Evolutionary conservation across 2,797 vertebrate genomes (phyloP).

Genomic region (Pachyuromys duprasi): DNA sequence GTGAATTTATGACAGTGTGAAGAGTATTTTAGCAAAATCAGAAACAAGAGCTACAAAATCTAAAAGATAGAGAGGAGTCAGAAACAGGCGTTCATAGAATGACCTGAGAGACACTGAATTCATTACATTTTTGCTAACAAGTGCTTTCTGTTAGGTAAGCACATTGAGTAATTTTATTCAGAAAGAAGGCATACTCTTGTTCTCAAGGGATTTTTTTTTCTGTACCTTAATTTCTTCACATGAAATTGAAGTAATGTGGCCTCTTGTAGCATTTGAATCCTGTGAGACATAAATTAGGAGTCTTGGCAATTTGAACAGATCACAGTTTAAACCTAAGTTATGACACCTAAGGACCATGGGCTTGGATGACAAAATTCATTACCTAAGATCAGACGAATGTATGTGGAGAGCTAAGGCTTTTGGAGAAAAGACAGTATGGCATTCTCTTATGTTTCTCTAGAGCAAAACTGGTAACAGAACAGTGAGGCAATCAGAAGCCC

Average conservation of each 20-base stretch:
- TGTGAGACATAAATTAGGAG: slow-evolving; percentile 4
- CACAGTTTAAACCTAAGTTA: neutral
- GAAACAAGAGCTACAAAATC: neutral
- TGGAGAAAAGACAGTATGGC: neutral
- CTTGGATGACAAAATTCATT: neutral
- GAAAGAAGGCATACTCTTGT: neutral
- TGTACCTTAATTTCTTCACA: neutral
- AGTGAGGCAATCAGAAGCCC: neutral
- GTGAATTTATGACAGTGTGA: neutral
- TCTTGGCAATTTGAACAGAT: neutral
- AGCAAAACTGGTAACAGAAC: neutral
- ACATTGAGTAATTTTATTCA: neutral
- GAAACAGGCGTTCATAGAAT: neutral
- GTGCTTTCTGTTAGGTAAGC: neutral
- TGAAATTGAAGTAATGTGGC: neutral
- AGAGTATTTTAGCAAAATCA: neutral
- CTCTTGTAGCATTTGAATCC: neutral
- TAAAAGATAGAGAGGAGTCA: neutral
- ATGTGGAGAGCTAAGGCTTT: neutral
- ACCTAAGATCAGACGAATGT: neutral
- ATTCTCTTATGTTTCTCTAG: neutral
- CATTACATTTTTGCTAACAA: neutral
- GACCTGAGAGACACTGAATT: neutral
- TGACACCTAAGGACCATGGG: neutral
- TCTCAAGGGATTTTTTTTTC: slow-evolving; percentile 9